A percentile compares a stretch with the other conserved stretches of the same genome.
Evolutionary conservation across 2,113 vertebrate genomes (phyloP).

Genomic region (Pimephales promelas): DNA sequence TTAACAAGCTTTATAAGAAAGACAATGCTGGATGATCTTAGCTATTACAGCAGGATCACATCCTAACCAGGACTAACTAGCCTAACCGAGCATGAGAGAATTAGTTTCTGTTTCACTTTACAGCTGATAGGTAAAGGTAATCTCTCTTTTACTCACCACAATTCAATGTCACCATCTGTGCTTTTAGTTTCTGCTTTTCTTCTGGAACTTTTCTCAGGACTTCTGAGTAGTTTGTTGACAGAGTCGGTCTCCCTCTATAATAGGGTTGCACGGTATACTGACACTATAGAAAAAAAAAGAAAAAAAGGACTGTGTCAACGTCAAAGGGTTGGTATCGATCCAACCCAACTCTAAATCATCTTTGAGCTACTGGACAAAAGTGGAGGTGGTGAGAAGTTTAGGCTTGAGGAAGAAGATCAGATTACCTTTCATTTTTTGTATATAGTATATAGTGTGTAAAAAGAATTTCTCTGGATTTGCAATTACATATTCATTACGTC

Average conservation of each 20-base stretch:
- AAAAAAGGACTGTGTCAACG: not conserved
- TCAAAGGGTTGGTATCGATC: not conserved
- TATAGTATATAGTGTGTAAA: slow-evolving; percentile 5
- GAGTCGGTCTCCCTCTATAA: slow-evolving; percentile 9
- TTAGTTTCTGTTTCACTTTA: not conserved
- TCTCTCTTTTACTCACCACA: not conserved
- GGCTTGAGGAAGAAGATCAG: slow-evolving; percentile 11
- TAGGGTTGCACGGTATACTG: not conserved
- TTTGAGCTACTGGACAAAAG: slow-evolving; percentile 15
- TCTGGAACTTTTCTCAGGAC: slow-evolving; percentile 2
- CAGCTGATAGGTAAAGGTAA: not conserved
- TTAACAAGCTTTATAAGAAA: not conserved
- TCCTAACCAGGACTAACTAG: not conserved
- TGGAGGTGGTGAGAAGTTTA: slow-evolving; percentile 10
- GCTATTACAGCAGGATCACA: not conserved
- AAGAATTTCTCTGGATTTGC: slow-evolving; percentile 2
- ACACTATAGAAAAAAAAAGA: not conserved
- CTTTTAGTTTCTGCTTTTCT: slow-evolving; percentile 9
- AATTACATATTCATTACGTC: not conserved
- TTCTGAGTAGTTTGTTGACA: slow-evolving; percentile 31
- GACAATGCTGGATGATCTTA: not conserved
- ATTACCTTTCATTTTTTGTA: slow-evolving; percentile 26
- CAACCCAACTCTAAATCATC: slow-evolving; percentile 18
- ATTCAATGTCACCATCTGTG: not conserved
- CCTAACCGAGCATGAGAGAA: not conserved